Percentiles rank a stretch among this genome's conserved stretches.
These are phyloP conservation scores for Prinia subflava DNA, from an alignment of 2,113 vertebrate species.

Conservation along the genomic window DNA sequence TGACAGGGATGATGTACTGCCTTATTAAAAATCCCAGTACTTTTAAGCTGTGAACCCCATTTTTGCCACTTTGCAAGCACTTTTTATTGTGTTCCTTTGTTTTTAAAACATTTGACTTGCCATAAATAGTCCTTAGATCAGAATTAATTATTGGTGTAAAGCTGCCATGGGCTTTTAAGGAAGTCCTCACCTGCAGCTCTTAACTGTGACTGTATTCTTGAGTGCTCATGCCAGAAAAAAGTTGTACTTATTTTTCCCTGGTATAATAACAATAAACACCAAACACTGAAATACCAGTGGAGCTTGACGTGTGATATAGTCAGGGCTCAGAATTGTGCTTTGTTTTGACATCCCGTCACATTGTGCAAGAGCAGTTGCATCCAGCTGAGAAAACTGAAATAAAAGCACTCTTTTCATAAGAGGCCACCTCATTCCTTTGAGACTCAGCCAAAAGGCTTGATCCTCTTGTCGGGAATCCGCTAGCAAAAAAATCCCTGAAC, in stretches of 20 bases:
- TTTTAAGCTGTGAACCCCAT: background rate
- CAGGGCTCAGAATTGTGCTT: background rate
- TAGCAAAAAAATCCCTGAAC: accelerated
- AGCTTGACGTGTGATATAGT: background rate
- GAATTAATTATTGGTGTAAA: background rate
- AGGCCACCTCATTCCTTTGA: background rate
- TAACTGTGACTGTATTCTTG: accelerated
- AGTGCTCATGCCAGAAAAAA: background rate
- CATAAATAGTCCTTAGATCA: background rate
- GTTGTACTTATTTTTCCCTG: background rate
- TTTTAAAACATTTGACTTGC: background rate
- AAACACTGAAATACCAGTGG: background rate
- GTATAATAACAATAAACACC: background rate
- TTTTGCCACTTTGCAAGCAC: background rate
- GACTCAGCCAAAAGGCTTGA: background rate
- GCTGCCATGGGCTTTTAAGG: background rate
- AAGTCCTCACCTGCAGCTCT: background rate
- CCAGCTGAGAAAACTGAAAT: background rate
- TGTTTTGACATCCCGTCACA: background rate
- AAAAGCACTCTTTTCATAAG: background rate
- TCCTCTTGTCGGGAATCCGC: background rate
- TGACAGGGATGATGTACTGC: background rate
- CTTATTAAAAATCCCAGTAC: accelerated
- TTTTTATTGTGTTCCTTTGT: background rate
- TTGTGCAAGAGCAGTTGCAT: background rate